These are phyloP conservation scores for Sinhomidia bicolor DNA, from an alignment of 2,888 invertebrate species.

Conservation along the genomic window DNA sequence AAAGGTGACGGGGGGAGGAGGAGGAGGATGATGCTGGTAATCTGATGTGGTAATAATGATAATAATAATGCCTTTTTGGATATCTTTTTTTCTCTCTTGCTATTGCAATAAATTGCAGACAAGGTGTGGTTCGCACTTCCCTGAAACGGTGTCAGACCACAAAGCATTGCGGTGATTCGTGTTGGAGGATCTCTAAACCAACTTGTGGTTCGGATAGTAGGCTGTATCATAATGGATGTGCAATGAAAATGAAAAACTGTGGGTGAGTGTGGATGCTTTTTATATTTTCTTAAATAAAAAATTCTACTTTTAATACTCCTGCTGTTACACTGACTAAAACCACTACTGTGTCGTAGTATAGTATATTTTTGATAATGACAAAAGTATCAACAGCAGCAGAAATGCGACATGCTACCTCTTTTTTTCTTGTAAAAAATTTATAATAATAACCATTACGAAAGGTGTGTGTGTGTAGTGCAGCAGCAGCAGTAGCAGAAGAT, in stretches of 20 bases:
- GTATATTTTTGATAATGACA: neutral
- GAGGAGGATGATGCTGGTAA: neutral
- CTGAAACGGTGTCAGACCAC: conserved; percentile 96
- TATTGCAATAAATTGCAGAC: conserved; percentile 83
- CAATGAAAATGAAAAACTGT: conserved; percentile 96
- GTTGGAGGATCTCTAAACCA: conserved; percentile 93
- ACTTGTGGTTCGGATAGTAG: conserved; percentile 95
- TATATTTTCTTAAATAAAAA: too few species aligned
- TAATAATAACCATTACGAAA: neutral
- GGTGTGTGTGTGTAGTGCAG: neutral
- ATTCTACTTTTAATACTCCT: neutral
- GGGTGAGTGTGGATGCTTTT: conserved; percentile 86
- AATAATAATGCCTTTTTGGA: conserved; percentile 12
- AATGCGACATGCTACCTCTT: neutral
- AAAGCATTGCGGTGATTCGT: conserved; percentile 93
- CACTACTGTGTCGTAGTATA: too few species aligned
- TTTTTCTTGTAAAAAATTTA: neutral
- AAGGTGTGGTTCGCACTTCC: conserved; percentile 92
- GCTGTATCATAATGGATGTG: conserved; percentile 93
- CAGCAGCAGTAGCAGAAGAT: neutral
- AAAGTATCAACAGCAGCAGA: neutral
- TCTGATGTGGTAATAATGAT: conserved; percentile 6
- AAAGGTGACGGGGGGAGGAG: neutral
- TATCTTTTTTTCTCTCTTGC: neutral
- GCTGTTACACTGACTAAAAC: conserved; percentile 1